Evolutionary conservation across 2,888 invertebrate species (phyloP).

Genomic region (Girardia tigrina): DNA sequence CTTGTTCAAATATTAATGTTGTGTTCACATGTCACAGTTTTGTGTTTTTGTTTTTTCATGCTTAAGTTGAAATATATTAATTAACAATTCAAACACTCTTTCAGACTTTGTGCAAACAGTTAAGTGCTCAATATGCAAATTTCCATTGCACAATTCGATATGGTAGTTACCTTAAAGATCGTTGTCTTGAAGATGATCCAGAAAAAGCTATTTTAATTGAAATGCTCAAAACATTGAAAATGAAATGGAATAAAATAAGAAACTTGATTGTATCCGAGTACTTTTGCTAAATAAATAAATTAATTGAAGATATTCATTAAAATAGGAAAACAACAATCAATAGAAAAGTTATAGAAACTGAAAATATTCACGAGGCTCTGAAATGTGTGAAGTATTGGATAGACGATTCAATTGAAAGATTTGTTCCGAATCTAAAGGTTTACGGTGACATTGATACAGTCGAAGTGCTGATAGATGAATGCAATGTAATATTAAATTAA

Average conservation of each 20-base stretch:
- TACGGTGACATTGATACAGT: background rate
- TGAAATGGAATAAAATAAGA: slow-evolving; percentile 2
- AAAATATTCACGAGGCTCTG: background rate
- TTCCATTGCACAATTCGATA: background rate
- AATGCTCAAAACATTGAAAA: background rate
- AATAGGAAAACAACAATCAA: slow-evolving; percentile 4
- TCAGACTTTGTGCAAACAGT: slow-evolving; percentile 1
- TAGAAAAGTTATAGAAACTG: background rate
- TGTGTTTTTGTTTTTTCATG: background rate
- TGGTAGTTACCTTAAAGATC: background rate
- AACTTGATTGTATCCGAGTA: background rate
- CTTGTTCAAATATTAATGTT: too few relatives aligned
- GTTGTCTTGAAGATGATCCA: background rate
- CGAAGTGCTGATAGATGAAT: background rate
- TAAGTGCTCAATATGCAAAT: background rate
- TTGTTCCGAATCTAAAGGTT: background rate
- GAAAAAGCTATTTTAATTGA: slow-evolving; percentile 6
- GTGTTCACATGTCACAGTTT: slow-evolving; percentile 12
- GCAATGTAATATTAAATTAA: background rate
- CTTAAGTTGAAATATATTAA: background rate
- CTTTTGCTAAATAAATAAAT: too few relatives aligned
- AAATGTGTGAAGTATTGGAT: background rate
- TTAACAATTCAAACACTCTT: too few relatives aligned
- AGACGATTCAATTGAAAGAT: background rate
- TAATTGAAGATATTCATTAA: background rate